These are phyloP conservation scores for Sebastolobus altivelis DNA, from an alignment of 2,797 vertebrate genomes.

Conservation along the genomic window DNA sequence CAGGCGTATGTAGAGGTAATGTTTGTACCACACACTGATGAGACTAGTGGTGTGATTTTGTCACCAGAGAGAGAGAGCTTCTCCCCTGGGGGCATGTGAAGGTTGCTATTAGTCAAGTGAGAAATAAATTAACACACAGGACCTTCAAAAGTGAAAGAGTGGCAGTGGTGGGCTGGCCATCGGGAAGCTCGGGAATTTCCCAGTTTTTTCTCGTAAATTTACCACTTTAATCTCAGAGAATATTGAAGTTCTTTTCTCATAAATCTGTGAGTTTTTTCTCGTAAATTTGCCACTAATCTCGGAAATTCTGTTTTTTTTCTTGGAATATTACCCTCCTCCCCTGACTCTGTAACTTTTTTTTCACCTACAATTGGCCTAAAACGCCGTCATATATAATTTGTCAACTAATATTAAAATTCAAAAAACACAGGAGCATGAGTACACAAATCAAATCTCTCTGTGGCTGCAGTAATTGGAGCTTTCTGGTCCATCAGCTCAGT, in stretches of 20 bases:
- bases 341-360: too few relatives aligned
- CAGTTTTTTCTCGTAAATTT: too few relatives aligned
- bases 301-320: too few relatives aligned
- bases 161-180: too few relatives aligned
- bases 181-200: too few relatives aligned
- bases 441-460: neutral
- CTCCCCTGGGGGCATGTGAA: neutral
- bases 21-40: neutral
- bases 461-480: neutral
- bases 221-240: too few relatives aligned
- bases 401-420: neutral
- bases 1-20: neutral
- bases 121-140: conserved; percentile 4
- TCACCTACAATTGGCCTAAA: too few relatives aligned
- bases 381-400: neutral
- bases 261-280: too few relatives aligned
- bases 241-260: too few relatives aligned
- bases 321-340: too few relatives aligned
- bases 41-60: conserved; percentile 1
- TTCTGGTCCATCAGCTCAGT: conserved; percentile 2
- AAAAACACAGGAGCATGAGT: neutral
- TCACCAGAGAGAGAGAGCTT: neutral
- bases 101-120: neutral
- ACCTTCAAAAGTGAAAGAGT: neutral
- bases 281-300: too few relatives aligned